phyloP scores from a whole-genome alignment of 1,140 invertebrate species.

The Druon quercuslanigerum region DNA sequence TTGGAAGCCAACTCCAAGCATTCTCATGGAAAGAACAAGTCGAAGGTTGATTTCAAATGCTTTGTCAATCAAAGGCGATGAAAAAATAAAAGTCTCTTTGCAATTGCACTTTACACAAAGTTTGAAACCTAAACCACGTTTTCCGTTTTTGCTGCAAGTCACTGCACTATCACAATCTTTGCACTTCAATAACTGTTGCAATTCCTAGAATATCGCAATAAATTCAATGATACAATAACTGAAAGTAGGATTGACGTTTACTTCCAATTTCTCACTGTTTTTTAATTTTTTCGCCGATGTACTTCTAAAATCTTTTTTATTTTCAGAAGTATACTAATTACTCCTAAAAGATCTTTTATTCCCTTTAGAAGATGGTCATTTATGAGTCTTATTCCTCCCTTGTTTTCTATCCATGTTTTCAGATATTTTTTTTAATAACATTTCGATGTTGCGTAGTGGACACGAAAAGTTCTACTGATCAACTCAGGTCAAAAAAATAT shows the following conservation, averaged over 20 bases:
- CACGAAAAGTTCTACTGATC: too few relatives aligned
- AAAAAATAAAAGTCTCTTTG: not conserved
- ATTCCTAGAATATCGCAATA: not conserved
- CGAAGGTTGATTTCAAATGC: conserved; percentile 46
- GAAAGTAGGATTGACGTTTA: not conserved
- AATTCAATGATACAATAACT: not conserved
- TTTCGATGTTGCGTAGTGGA: too few relatives aligned
- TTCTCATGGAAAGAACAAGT: conserved; percentile 45
- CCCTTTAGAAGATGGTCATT: too few relatives aligned
- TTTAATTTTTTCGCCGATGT: not conserved
- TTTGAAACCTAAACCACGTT: conserved; percentile 15
- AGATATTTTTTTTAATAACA: too few relatives aligned
- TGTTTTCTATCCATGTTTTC: too few relatives aligned
- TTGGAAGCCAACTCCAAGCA: conserved; percentile 45
- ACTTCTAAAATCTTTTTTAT: not conserved
- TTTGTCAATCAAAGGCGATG: not conserved
- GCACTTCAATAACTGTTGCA: conserved; percentile 7
- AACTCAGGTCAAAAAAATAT: too few relatives aligned
- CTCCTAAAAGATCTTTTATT: not conserved
- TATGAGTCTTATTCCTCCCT: too few relatives aligned
- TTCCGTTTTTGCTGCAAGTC: not conserved
- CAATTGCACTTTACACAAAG: not conserved
- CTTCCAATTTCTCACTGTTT: not conserved
- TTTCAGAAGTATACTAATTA: conserved; percentile 10
- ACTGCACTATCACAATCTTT: conserved; percentile 12